phyloP scores from a whole-genome alignment of 2,888 invertebrate genomes.

The Seladonia tumulorum region DNA sequence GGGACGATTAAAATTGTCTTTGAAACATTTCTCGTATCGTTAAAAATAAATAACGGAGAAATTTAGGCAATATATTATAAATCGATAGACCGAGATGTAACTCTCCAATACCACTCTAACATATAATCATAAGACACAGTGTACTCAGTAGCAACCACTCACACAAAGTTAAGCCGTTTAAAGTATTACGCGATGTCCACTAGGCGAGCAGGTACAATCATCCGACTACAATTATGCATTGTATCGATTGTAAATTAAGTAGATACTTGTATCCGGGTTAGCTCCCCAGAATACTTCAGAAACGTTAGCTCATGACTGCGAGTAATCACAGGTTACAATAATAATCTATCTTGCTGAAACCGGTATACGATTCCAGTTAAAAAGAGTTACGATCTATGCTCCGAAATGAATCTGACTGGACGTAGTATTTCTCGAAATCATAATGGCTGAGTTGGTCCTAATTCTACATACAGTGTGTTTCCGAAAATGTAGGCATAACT shows the following conservation, averaged over 20 bases:
- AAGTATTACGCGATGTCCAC: background rate
- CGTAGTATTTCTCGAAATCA: background rate
- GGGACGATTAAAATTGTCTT: too few relatives aligned
- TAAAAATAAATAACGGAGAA: too few relatives aligned
- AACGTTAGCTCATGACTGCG: background rate
- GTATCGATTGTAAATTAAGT: background rate
- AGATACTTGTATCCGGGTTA: constrained; percentile 5
- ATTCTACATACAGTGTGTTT: background rate
- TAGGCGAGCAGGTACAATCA: background rate
- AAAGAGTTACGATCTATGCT: background rate
- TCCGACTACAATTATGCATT: background rate
- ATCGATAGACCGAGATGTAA: too few relatives aligned
- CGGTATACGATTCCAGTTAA: background rate
- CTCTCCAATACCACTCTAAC: too few relatives aligned
- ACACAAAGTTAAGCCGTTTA: background rate
- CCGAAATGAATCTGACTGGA: background rate
- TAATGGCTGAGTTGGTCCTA: background rate
- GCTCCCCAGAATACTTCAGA: background rate
- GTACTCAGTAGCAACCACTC: background rate
- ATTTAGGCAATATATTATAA: too few relatives aligned
- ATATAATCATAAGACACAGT: too few relatives aligned
- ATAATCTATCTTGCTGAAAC: background rate
- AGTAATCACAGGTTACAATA: background rate
- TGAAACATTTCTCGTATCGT: too few relatives aligned
- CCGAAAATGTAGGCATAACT: too few relatives aligned